Evolutionary conservation across 2,113 vertebrate species (phyloP).

Genomic region (Pipa parva): DNA sequence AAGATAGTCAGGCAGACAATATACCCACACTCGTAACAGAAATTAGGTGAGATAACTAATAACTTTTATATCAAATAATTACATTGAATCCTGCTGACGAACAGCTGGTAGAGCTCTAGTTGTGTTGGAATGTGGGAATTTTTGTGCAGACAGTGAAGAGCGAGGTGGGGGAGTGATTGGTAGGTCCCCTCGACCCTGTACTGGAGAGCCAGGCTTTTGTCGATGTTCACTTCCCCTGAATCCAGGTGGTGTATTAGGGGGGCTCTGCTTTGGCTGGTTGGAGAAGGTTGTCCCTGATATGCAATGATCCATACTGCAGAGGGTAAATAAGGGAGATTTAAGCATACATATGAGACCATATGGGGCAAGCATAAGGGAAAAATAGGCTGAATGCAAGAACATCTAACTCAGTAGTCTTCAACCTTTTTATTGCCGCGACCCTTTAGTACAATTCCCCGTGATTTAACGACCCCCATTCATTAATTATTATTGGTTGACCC

Average conservation of each 20-base stretch:
- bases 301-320: slow-evolving; percentile 66
- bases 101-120: slow-evolving; percentile 54
- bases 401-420: too few relatives aligned
- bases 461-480: too few relatives aligned
- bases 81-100: slow-evolving; percentile 59
- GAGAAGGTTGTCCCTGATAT: slow-evolving; percentile 63
- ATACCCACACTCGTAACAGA: too few relatives aligned
- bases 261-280: slow-evolving; percentile 59
- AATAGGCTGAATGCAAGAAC: slow-evolving; percentile 8
- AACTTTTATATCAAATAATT: too few relatives aligned
- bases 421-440: too few relatives aligned
- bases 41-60: too few relatives aligned
- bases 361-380: slow-evolving; percentile 45
- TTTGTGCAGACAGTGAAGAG: slow-evolving; percentile 63
- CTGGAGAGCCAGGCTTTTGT: slow-evolving; percentile 55
- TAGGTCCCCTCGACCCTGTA: slow-evolving; percentile 53
- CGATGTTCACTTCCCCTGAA: slow-evolving; percentile 75
- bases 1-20: too few relatives aligned
- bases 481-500: too few relatives aligned
- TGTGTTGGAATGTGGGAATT: slow-evolving; percentile 50
- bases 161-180: slow-evolving; percentile 64
- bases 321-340: not conserved
- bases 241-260: slow-evolving; percentile 58
- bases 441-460: too few relatives aligned
- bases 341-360: not conserved